Evolutionary conservation across 2,797 vertebrate species (phyloP).

Genomic region (Leptodactylus fallax): DNA sequence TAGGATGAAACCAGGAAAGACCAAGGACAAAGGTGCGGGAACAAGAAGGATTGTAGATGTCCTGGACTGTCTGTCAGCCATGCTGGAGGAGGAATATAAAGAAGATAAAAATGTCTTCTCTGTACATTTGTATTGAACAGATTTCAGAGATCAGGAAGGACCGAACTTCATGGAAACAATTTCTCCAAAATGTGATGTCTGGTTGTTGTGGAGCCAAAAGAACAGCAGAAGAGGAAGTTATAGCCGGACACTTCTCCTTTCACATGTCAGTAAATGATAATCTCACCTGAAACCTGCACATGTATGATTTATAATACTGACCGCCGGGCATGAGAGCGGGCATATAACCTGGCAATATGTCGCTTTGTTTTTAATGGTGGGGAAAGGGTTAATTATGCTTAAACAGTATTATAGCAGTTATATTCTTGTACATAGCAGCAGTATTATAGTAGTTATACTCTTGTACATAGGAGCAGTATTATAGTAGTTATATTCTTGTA

Average conservation of each 20-base stretch:
- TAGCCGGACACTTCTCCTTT: background rate
- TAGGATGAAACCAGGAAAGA: no score
- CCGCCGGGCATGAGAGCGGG: no score
- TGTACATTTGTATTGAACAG: no score
- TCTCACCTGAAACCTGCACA: background rate
- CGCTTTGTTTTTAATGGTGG: no score
- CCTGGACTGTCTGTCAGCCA: no score
- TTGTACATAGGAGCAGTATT: constrained; percentile 2
- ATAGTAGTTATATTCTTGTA: background rate
- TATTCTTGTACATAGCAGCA: background rate
- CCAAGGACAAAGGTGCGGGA: no score
- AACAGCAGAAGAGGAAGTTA: constrained; percentile 1
- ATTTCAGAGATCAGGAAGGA: background rate
- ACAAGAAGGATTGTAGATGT: no score
- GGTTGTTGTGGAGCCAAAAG: background rate
- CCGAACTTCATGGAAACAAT: background rate
- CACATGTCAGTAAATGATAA: background rate
- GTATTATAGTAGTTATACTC: constrained; percentile 5
- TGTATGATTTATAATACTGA: background rate
- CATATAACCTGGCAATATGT: no score
- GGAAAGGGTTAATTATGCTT: no score
- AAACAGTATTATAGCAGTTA: background rate
- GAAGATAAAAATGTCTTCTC: no score
- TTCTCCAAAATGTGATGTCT: constrained; percentile 9
- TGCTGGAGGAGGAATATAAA: no score